Evolutionary conservation across 2,113 vertebrate genomes (phyloP).

Genomic region (Lophochroa leadbeateri): DNA sequence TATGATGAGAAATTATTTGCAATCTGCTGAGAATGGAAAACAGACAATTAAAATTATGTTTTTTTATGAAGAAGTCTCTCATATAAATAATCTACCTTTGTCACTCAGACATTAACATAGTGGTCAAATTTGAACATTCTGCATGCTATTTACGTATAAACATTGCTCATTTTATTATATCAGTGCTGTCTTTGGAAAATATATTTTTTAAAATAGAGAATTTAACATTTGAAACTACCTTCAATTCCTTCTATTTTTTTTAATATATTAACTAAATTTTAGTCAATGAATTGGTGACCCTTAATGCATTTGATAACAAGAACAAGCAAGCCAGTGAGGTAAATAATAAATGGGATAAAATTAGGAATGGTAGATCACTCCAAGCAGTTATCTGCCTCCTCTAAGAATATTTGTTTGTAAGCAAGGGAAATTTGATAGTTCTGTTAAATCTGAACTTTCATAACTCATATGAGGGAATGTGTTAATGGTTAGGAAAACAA

Average conservation of each 20-base stretch:
- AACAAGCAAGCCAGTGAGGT: background rate
- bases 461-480: background rate
- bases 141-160: background rate
- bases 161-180: background rate
- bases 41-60: background rate
- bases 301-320: background rate
- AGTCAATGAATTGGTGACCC: background rate
- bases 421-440: background rate
- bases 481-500: background rate
- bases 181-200: background rate
- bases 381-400: background rate
- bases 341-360: background rate
- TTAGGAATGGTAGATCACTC: background rate
- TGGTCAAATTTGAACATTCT: background rate
- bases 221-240: background rate
- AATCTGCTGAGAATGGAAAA: background rate
- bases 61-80: background rate
- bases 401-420: background rate
- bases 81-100: background rate
- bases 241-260: background rate
- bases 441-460: background rate
- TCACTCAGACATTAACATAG: background rate
- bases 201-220: background rate
- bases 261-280: background rate
- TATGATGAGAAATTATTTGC: constrained; percentile 6